Evolutionary conservation across 2,888 invertebrate species (phyloP).

Genomic region (Glaucopsyche alexis): DNA sequence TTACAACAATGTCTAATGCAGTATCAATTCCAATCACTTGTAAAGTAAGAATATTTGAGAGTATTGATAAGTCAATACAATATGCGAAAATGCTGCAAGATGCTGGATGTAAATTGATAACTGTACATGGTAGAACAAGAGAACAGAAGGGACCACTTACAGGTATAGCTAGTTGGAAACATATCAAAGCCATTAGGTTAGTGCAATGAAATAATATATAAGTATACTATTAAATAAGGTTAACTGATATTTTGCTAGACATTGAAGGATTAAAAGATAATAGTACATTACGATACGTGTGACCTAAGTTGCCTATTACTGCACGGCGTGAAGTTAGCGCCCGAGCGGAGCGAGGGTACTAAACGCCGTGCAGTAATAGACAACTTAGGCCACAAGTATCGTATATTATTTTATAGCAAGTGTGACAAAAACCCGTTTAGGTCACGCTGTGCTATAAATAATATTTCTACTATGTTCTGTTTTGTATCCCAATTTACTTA

Average conservation of each 20-base stretch:
- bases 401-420: too few species aligned
- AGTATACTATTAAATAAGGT: background rate
- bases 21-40: slow-evolving; percentile 95
- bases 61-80: slow-evolving; percentile 89
- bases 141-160: slow-evolving; percentile 98
- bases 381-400: too few species aligned
- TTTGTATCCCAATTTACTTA: too few species aligned
- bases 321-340: too few species aligned
- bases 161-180: slow-evolving; percentile 96
- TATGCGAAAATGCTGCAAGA: slow-evolving; percentile 97
- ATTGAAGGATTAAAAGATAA: too few species aligned
- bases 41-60: slow-evolving; percentile 95
- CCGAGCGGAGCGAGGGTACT: too few species aligned
- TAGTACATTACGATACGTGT: too few species aligned
- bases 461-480: too few species aligned
- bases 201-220: slow-evolving; percentile 10
- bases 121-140: slow-evolving; percentile 96
- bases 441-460: too few species aligned
- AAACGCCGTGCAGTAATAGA: too few species aligned
- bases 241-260: background rate
- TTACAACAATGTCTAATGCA: slow-evolving; percentile 83
- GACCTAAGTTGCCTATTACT: too few species aligned
- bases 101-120: slow-evolving; percentile 95
- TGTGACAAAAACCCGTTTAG: too few species aligned
- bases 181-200: slow-evolving; percentile 94